phyloP scores from a whole-genome alignment of 2,113 vertebrate genomes.

The Nanorana parkeri region DNA sequence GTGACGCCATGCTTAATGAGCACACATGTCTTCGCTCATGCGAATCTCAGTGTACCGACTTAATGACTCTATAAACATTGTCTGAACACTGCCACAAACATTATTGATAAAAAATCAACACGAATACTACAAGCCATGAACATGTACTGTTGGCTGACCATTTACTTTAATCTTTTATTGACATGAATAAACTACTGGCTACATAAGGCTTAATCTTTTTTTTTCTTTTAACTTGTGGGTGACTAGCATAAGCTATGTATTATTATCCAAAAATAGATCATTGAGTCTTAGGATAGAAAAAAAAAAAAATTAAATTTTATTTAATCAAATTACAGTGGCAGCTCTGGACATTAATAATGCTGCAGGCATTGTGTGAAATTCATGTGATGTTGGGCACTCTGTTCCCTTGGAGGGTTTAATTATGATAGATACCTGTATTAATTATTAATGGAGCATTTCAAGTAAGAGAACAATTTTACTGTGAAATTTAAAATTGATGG shows the following conservation, averaged over 20 bases:
- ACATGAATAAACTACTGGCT: too few relatives aligned
- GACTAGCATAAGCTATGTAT: not conserved
- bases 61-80: slow-evolving; percentile 46
- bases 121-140: not conserved
- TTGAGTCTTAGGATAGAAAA: slow-evolving; percentile 16
- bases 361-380: slow-evolving; percentile 61
- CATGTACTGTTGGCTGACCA: slow-evolving; percentile 7
- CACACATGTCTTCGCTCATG: slow-evolving; percentile 51
- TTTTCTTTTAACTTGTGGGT: not conserved
- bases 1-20: slow-evolving; percentile 60
- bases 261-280: slow-evolving; percentile 22
- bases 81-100: slow-evolving; percentile 34
- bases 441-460: slow-evolving; percentile 38
- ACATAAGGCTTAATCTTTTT: not conserved
- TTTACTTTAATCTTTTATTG: not conserved
- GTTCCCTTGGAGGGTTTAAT: slow-evolving; percentile 65
- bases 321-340: slow-evolving; percentile 64
- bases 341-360: slow-evolving; percentile 53
- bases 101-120: not conserved
- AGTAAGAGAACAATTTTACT: slow-evolving; percentile 13
- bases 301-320: slow-evolving; percentile 57
- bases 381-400: slow-evolving; percentile 62
- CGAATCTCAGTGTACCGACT: slow-evolving; percentile 56
- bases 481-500: slow-evolving; percentile 24
- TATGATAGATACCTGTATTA: slow-evolving; percentile 60